Base-by-base conservation (phyloP, 2,113 vertebrate genomes). In the Pseudorectes ferrugineus region DNA sequence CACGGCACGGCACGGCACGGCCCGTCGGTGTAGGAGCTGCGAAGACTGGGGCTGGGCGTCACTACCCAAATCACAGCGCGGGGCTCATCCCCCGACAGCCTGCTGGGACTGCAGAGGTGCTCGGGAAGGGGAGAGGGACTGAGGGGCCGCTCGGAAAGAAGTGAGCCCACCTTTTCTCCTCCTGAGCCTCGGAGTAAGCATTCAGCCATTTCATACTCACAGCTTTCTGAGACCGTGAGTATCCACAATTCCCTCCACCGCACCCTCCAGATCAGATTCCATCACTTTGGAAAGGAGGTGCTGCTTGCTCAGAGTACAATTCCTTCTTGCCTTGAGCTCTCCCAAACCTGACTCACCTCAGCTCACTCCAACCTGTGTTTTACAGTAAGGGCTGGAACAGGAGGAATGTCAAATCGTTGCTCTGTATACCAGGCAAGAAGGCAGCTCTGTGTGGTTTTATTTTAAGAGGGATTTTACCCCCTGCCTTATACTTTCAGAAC, bases 1-100 rank as follows among this genome's bases (percentile, higher is more conserved):
- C 58, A 1, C n/a, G 8, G 28, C 42, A 1, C 14, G 7, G 48
- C 67, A 5, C 17, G 4, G 33, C 36, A 26, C 6, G 1, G 16
- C 36, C 14, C 8, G 2, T 17, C 9, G 3, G 21, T 11, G 7
- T 5, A 12, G 3, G 33, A 38, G 31, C 42, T 46, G 18, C 8
- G 1, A 33, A 21, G 6, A 10, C 26, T 33, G 48, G 19, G 36
- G 31, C n/a, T 73, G 46, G 25, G 16, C 12, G 0, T 45, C 13
- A 3, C 31, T 20, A 33, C 16, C 15, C 45, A 49, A 40, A 40
- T 13, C 22, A 21, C 31, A 45, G 25, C 33, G 14, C 14, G 4
- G 15, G 7, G 31, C 26, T 54, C 24, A 35, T 36, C 9, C 13
- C 19, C 36, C 4, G 4, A 12, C 46, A 76, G 35, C 45, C 35